A percentile compares a stretch with the other conserved stretches of the same genome.
These are phyloP conservation scores for Plumapathes pennacea DNA, from an alignment of 92 coral and sea anemone species.

Conservation along the genomic window DNA sequence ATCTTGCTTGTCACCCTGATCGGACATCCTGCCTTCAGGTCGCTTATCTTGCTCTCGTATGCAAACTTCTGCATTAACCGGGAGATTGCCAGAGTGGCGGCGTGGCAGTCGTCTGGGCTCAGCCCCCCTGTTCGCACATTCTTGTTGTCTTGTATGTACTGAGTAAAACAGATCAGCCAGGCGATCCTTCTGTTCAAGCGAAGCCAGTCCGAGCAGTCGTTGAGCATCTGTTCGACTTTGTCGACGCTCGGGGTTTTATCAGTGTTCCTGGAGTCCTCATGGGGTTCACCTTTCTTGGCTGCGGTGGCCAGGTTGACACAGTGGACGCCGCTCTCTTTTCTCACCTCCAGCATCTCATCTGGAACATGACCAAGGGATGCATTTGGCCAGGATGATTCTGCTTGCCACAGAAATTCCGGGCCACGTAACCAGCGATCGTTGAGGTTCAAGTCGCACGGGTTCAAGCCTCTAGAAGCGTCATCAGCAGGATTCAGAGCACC, in stretches of 20 bases:
- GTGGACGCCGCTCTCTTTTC: slow-evolving; percentile 14
- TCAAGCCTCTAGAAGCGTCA: slow-evolving; percentile 44
- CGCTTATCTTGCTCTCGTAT: slow-evolving; percentile 28
- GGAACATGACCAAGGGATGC: slow-evolving; percentile 7
- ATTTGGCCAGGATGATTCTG: slow-evolving; percentile 42
- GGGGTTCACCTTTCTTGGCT: neutral
- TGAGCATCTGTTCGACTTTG: neutral
- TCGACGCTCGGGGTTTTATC: neutral
- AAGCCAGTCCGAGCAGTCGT: slow-evolving; percentile 65
- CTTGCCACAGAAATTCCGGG: slow-evolving; percentile 48
- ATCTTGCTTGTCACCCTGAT: slow-evolving; percentile 49
- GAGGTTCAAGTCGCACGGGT: slow-evolving; percentile 21
- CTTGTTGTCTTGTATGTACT: slow-evolving; percentile 17
- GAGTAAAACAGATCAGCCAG: slow-evolving; percentile 47
- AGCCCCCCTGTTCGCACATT: slow-evolving; percentile 16
- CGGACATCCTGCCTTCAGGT: slow-evolving; percentile 18
- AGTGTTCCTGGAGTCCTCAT: neutral
- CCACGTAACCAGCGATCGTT: slow-evolving; percentile 56
- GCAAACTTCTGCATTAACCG: slow-evolving; percentile 39
- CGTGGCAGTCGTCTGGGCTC: slow-evolving; percentile 37
- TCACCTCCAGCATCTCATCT: slow-evolving; percentile 16
- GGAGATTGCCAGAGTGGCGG: slow-evolving; percentile 40
- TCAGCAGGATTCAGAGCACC: slow-evolving; percentile 52
- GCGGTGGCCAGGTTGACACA: slow-evolving; percentile 1
- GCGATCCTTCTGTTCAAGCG: slow-evolving; percentile 42